phyloP scores from a whole-genome alignment of 2,113 vertebrate species.

The Calyptommatus sinebrachiatus region DNA sequence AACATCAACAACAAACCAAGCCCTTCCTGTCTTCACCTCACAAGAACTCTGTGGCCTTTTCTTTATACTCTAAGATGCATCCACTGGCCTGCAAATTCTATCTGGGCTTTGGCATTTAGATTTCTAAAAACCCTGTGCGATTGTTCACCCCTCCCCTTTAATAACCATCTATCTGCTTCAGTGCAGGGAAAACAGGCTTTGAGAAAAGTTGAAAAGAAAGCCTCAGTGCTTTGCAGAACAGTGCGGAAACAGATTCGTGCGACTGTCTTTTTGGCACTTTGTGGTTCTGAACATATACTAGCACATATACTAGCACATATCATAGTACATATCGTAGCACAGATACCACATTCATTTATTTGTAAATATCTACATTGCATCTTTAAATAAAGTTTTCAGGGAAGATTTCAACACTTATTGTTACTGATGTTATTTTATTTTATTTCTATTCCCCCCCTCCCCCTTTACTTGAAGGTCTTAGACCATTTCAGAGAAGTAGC shows the following conservation, averaged over 20 bases:
- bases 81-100: neutral
- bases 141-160: neutral
- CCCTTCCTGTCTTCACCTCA: neutral
- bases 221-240: neutral
- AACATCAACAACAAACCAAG: neutral
- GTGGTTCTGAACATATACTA: no score
- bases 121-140: neutral
- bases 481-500: no score
- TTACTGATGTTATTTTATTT: no score
- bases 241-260: neutral
- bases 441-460: no score
- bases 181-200: neutral
- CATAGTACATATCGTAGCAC: no score
- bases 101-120: neutral
- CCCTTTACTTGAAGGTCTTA: no score
- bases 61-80: neutral
- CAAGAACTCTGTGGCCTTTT: neutral
- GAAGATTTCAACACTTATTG: no score
- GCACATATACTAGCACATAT: no score
- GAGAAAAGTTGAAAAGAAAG: neutral
- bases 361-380: neutral
- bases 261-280: no score
- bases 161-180: neutral
- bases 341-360: neutral
- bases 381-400: no score